These are phyloP conservation scores for Coracias cyanogaster DNA, from an alignment of 2,797 vertebrate species.

Conservation along the genomic window DNA sequence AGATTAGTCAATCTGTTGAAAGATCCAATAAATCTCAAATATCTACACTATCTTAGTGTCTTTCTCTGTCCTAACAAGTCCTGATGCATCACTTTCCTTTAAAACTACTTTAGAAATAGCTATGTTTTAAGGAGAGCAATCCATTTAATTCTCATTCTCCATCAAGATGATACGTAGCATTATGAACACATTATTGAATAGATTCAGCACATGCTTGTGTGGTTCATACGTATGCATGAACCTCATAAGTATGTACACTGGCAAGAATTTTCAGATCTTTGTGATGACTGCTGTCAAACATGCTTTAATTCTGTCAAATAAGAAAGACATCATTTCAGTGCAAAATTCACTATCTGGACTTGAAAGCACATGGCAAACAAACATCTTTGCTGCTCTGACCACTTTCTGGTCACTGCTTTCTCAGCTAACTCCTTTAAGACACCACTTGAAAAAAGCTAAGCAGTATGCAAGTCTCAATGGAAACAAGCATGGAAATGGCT, in stretches of 20 bases:
- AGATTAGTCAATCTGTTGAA: neutral
- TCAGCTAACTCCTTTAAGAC: neutral
- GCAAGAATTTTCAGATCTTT: neutral
- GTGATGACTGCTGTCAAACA: neutral
- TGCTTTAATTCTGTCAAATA: neutral
- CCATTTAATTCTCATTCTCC: neutral
- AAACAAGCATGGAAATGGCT: neutral
- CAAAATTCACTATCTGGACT: neutral
- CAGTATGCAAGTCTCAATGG: neutral
- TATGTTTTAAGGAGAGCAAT: neutral
- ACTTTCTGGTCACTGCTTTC: neutral
- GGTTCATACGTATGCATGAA: neutral
- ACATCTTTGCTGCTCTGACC: neutral
- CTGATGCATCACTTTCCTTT: neutral
- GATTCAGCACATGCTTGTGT: neutral
- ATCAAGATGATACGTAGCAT: neutral
- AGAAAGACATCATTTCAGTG: neutral
- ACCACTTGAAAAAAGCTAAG: neutral
- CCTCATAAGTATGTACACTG: fast-evolving
- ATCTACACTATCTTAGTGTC: neutral
- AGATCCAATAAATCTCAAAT: neutral
- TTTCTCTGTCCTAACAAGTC: neutral
- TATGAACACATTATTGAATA: neutral
- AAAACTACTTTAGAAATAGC: neutral
- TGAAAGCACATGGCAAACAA: neutral